Percentiles rank a stretch among this genome's conserved stretches.
Conservation (phyloP, 2,888 invertebrate species). For the Neoitamus cyanurus region DNA sequence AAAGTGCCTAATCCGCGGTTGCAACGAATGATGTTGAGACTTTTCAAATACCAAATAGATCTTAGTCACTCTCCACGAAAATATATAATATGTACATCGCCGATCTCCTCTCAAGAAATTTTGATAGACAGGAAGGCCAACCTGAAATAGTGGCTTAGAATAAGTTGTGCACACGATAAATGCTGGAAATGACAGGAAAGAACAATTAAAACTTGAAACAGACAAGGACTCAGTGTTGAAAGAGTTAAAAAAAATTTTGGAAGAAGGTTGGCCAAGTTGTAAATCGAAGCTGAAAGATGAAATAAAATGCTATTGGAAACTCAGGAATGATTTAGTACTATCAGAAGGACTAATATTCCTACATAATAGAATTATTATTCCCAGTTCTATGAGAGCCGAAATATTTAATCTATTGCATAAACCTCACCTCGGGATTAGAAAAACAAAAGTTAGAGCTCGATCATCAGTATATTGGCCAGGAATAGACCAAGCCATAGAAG, state of each 20-base stretch:
- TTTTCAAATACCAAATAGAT: conserved; percentile 54
- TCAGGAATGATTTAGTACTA: background rate
- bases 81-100: too few species aligned
- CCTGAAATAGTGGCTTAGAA: conserved; percentile 30
- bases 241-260: background rate
- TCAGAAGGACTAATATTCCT: background rate
- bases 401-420: conserved; percentile 14
- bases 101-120: conserved; percentile 50
- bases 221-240: conserved; percentile 6
- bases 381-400: background rate
- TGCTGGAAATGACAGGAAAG: background rate
- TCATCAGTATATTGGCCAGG: too few species aligned
- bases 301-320: conserved; percentile 11
- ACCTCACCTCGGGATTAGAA: conserved; percentile 39
- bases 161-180: too few species aligned
- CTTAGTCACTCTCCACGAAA: conserved; percentile 55
- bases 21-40: conserved; percentile 54
- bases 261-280: conserved; percentile 7
- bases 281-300: too few species aligned
- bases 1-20: conserved; percentile 53
- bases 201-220: too few species aligned
- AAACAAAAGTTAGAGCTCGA: too few species aligned
- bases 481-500: too few species aligned
- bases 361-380: too few species aligned
- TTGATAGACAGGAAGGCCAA: background rate